phyloP scores from a whole-genome alignment of 2,113 vertebrate species.

The Ginglymostoma cirratum region DNA sequence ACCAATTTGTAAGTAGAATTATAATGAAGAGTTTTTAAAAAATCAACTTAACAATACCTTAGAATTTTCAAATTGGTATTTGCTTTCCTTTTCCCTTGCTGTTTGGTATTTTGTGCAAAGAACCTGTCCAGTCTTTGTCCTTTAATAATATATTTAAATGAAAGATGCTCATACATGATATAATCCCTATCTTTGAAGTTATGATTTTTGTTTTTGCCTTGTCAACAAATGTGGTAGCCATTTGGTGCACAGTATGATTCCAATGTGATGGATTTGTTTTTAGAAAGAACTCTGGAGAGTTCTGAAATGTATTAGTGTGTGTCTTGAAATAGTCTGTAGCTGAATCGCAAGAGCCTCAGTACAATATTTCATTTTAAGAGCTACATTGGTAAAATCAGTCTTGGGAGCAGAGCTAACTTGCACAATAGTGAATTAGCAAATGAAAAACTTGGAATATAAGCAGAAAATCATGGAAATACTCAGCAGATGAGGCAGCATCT shows the following conservation, averaged over 20 bases:
- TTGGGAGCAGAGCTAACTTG: neutral
- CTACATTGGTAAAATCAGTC: too few species aligned
- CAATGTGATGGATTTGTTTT: neutral
- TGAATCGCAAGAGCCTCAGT: neutral
- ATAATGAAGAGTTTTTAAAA: neutral
- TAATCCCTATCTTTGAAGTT: neutral
- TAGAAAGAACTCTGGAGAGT: neutral
- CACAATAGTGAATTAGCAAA: neutral
- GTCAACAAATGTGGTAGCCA: neutral
- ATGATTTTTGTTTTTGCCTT: neutral
- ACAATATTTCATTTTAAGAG: neutral
- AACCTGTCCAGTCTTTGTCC: neutral
- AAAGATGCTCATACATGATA: neutral
- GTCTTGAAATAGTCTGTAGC: neutral
- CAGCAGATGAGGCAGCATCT: too few species aligned
- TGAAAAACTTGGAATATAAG: too few species aligned
- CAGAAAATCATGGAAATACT: too few species aligned
- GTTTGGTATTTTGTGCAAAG: neutral
- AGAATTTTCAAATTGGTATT: neutral
- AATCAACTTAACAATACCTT: neutral
- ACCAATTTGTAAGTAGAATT: neutral
- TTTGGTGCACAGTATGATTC: neutral
- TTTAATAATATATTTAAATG: neutral
- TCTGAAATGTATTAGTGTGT: neutral
- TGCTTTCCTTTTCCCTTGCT: neutral